Conservation (phyloP, 1,140 invertebrate species). For the Mamestra configurata region DNA sequence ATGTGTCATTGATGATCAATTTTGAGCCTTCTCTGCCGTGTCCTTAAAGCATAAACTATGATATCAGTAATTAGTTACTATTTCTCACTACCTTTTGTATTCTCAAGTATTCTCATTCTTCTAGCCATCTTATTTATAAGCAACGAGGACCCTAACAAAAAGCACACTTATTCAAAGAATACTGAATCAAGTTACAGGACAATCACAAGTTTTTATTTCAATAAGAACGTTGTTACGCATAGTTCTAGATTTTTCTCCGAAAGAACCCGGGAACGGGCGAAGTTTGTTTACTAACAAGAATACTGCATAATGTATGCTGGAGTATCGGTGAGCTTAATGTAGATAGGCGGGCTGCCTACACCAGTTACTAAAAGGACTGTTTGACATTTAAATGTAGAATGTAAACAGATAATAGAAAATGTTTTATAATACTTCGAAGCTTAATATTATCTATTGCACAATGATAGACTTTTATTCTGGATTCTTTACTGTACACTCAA, state of each 20-base stretch:
- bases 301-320: conserved; percentile 29
- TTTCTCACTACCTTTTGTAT: too few species aligned
- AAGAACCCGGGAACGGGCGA: not conserved
- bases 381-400: too few species aligned
- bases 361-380: too few species aligned
- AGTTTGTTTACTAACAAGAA: conserved; percentile 40
- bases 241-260: conserved; percentile 1
- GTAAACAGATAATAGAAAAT: too few species aligned
- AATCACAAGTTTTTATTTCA: conserved; percentile 35
- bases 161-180: conserved; percentile 10
- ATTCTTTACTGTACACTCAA: too few species aligned
- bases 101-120: not conserved
- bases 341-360: not conserved
- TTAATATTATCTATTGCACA: too few species aligned
- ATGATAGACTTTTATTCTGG: too few species aligned
- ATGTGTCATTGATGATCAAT: too few species aligned
- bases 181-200: conserved; percentile 15
- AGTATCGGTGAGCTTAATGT: not conserved
- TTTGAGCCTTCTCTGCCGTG: too few species aligned
- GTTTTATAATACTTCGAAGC: too few species aligned
- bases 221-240: conserved; percentile 10
- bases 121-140: conserved; percentile 7
- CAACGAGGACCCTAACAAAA: not conserved
- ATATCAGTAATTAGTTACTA: too few species aligned
- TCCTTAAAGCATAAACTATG: too few species aligned